These are phyloP conservation scores for Nerophis lumbriciformis DNA, from an alignment of 2,113 vertebrate species.

Conservation along the genomic window DNA sequence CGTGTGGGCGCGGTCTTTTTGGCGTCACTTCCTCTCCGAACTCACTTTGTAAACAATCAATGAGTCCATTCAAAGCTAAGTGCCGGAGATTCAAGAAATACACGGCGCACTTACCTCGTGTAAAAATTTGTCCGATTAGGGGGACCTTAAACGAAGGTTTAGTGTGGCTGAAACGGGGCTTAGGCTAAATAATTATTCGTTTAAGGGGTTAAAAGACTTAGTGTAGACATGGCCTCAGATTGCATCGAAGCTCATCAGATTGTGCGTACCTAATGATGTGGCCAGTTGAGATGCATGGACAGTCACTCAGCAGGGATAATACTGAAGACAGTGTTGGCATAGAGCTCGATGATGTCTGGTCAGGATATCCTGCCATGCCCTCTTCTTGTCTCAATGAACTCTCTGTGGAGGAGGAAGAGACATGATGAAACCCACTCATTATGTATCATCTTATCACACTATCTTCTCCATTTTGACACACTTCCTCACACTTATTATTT, in stretches of 20 bases:
- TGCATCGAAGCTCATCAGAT: not conserved
- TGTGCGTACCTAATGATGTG: not conserved
- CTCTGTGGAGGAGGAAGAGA: slow-evolving; percentile 38
- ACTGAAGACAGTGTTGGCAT: slow-evolving; percentile 11
- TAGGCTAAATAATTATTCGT: too few species aligned
- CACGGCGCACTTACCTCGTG: too few species aligned
- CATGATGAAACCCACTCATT: slow-evolving; percentile 45
- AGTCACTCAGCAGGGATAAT: slow-evolving; percentile 1
- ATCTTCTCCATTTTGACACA: slow-evolving; percentile 16
- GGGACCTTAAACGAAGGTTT: too few species aligned
- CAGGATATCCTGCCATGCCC: slow-evolving; percentile 56
- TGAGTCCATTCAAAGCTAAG: too few species aligned
- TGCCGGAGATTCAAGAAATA: too few species aligned
- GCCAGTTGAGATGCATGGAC: not conserved
- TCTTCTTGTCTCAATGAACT: slow-evolving; percentile 34
- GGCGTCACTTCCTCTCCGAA: too few species aligned
- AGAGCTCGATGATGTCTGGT: slow-evolving; percentile 32
- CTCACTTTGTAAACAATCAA: too few species aligned
- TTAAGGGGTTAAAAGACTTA: too few species aligned
- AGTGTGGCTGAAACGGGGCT: too few species aligned
- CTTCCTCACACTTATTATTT: slow-evolving; percentile 12
- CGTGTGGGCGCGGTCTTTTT: too few species aligned
- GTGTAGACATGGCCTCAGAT: not conserved
- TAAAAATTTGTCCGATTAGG: too few species aligned
- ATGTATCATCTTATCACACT: slow-evolving; percentile 33